phyloP scores from a whole-genome alignment of 2,888 invertebrate genomes.

The Calameuta filiformis region DNA sequence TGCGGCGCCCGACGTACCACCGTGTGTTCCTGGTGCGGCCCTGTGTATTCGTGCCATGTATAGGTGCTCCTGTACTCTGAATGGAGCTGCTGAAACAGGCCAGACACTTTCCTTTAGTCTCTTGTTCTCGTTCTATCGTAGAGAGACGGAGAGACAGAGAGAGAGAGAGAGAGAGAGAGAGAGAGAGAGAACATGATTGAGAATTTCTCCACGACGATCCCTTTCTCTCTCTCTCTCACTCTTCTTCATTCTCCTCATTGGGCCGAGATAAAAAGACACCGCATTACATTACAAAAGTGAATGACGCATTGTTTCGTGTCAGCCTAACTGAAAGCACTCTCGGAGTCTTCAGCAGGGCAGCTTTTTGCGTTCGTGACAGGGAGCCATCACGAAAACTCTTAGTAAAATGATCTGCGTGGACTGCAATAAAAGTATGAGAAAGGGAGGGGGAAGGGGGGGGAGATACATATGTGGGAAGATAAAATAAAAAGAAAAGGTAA shows the following conservation, averaged over 20 bases:
- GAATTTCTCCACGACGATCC: constrained; percentile 10
- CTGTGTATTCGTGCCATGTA: constrained; percentile 94
- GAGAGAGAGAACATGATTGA: constrained; percentile 9
- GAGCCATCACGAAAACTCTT: neutral
- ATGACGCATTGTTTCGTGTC: neutral
- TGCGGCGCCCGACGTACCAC: constrained; percentile 77
- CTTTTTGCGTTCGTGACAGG: neutral
- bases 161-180: neutral
- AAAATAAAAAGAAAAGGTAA: neutral
- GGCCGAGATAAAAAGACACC: neutral
- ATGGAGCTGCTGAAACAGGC: constrained; percentile 78
- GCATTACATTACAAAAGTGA: neutral
- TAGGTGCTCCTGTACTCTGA: constrained; percentile 95
- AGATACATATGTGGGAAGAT: neutral
- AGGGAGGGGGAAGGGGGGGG: neutral
- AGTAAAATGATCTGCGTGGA: neutral
- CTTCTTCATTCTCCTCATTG: constrained; percentile 8
- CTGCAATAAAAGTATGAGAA: neutral
- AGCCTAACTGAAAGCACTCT: neutral
- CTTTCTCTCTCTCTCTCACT: neutral
- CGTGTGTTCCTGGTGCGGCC: constrained; percentile 72
- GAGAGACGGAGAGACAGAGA: neutral
- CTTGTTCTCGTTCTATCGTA: constrained; percentile 11
- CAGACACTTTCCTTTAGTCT: constrained; percentile 18
- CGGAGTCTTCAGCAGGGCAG: neutral